phyloP scores from a whole-genome alignment of 2,113 vertebrate species.

The Tenrec ecaudatus region DNA sequence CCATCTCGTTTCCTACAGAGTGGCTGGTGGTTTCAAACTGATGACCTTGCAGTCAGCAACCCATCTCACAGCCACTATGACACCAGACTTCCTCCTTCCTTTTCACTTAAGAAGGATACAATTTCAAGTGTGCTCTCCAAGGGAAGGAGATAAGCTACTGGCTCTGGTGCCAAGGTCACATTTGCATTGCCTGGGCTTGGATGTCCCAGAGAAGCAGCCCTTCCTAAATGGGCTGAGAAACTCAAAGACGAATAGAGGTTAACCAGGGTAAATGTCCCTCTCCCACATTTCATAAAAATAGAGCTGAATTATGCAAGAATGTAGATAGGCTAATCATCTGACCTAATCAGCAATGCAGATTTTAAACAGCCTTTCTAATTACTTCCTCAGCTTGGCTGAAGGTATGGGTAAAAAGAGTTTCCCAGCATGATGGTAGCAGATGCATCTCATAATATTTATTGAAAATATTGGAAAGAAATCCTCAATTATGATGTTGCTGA shows the following conservation, averaged over 20 bases:
- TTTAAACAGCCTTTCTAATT: slow-evolving; percentile 77
- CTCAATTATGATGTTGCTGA: slow-evolving; percentile 74
- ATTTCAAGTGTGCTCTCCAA: background rate
- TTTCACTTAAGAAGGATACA: slow-evolving; percentile 10
- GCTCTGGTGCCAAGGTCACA: background rate
- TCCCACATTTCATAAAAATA: slow-evolving; percentile 72
- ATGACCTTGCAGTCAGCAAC: no score
- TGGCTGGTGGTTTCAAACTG: no score
- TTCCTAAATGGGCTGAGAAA: slow-evolving; percentile 38
- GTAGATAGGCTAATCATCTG: slow-evolving; percentile 81
- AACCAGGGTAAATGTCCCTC: slow-evolving; percentile 49
- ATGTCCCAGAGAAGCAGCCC: background rate
- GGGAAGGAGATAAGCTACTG: background rate
- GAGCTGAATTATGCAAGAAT: slow-evolving; percentile 78
- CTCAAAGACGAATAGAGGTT: slow-evolving; percentile 61
- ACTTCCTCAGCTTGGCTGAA: slow-evolving; percentile 78
- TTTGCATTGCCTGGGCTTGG: background rate
- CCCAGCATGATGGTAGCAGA: slow-evolving; percentile 73
- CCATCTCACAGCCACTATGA: no score
- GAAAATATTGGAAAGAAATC: slow-evolving; percentile 82
- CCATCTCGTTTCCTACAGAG: no score
- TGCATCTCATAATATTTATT: slow-evolving; percentile 83
- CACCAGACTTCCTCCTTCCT: background rate
- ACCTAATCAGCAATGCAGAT: slow-evolving; percentile 82
- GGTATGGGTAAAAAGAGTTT: slow-evolving; percentile 70